Base-by-base conservation (phyloP, 30 jellyfish, hydroid and myxozoan species). In the Hydractinia echinata region DNA sequence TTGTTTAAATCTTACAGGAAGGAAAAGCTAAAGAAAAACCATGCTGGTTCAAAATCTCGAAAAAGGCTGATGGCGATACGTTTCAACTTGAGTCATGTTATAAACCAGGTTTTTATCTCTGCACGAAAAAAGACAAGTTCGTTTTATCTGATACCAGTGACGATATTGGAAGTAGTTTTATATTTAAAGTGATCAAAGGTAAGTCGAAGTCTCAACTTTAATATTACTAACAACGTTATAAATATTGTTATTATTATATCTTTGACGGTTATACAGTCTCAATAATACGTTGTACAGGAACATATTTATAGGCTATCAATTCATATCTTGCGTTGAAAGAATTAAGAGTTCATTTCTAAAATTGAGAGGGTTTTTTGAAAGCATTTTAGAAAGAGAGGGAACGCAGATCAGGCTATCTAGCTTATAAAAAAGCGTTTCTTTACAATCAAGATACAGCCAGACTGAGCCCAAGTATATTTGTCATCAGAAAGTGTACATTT, bases 101-200 rank as follows among this genome's bases (percentile, higher is more conserved):
- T 61, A 89, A 82, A 90, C 89, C 90, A 8, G 96, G 96, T 4
- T 88, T 89, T 7, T 89, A 73, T 66, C 73, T 89, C 71, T 94
- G 94, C 9, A 76, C 79, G 55, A 81, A 81, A 8, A 85, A 84
- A 48, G 96, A 90, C 4, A 69, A 73, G 60, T 86, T 89, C 67
- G 74, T 56, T 44, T 88, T 54, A 67, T 88, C 91, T 55, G 96
- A 81, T 67, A 91, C 84, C 56, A 86, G 88, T 8, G 94, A 91
- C 1, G 94, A 89, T n/a, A 13, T 6, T 64, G 74, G 74, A 6
- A 13, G 89, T 14, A 51, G 79, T 5, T 72, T 89, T 8, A 64
- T 51, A 6, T 64, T 64, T 44, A 64, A 64, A 51, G 39, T 13
- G 39, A 51, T 64, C 7, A 64, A 64, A 64, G 74, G 74, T 64